Conservation (phyloP, 2,797 vertebrate species). For the Semotilus atromaculatus region DNA sequence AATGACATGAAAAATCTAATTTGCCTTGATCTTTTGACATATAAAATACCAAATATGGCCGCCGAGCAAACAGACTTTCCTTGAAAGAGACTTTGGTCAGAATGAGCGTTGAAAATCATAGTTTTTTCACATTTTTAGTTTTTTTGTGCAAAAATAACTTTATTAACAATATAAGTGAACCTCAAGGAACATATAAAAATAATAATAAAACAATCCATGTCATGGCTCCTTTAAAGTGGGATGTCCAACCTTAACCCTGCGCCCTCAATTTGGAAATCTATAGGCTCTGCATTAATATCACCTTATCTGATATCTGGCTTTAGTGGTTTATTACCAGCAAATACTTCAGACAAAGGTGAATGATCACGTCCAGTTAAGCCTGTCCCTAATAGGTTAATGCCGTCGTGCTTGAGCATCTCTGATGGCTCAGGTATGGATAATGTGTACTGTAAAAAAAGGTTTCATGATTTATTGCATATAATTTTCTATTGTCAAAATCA, state of each 20-base stretch:
- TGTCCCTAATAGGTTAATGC: slow-evolving; percentile 38
- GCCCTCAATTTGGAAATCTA: not conserved
- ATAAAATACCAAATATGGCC: no score
- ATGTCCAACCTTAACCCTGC: slow-evolving; percentile 46
- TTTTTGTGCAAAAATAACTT: no score
- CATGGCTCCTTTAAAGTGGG: slow-evolving; percentile 50
- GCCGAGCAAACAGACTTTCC: no score
- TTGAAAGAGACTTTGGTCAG: no score
- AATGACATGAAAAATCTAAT: not conserved
- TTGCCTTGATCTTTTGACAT: not conserved
- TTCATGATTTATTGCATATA: no score
- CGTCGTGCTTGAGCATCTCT: not conserved
- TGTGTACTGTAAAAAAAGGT: not conserved
- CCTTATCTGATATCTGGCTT: slow-evolving; percentile 15
- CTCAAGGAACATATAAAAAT: not conserved
- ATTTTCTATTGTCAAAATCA: no score
- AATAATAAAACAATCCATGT: not conserved
- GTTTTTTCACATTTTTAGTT: no score
- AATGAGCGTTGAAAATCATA: no score
- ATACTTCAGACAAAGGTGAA: slow-evolving; percentile 39
- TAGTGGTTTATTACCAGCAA: slow-evolving; percentile 32
- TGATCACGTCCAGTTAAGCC: slow-evolving; percentile 8
- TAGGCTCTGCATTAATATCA: not conserved
- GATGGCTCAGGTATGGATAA: slow-evolving; percentile 16
- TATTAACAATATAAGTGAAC: not conserved